These are phyloP conservation scores for Peromyscus californicus DNA, from an alignment of 2,113 vertebrate genomes.

Conservation along the genomic window DNA sequence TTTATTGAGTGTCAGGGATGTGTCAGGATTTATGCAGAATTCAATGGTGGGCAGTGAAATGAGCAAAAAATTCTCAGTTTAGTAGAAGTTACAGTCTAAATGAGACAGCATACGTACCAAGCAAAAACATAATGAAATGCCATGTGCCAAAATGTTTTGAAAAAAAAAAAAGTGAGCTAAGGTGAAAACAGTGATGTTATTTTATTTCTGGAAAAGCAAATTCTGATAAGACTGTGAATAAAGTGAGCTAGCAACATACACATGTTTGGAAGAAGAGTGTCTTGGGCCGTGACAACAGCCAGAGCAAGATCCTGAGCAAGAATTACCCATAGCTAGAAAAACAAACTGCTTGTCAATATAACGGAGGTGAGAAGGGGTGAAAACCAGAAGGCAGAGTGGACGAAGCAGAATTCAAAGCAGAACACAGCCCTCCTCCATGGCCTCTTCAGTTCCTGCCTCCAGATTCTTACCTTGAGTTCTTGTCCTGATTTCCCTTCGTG, in stretches of 20 bases:
- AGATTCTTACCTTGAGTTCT: background rate
- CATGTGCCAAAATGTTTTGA: background rate
- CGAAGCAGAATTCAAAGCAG: too few relatives aligned
- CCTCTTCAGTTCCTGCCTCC: background rate
- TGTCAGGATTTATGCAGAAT: background rate
- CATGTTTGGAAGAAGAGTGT: background rate
- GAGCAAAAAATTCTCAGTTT: background rate
- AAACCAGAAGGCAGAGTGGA: background rate
- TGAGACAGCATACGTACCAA: background rate
- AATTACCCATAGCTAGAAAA: background rate
- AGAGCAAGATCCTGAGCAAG: background rate
- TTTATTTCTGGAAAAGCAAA: background rate
- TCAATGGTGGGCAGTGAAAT: background rate
- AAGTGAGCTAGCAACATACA: background rate
- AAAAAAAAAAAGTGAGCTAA: background rate
- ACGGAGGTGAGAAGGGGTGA: background rate
- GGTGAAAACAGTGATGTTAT: background rate
- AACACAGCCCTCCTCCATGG: background rate
- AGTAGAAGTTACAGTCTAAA: background rate
- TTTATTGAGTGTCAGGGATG: background rate
- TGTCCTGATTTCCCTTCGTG: background rate
- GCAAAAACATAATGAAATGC: background rate
- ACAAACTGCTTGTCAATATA: background rate
- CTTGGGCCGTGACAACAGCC: background rate
- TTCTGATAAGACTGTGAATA: background rate